phyloP scores from a whole-genome alignment of 2,888 invertebrate species.

The Athalia cordata region DNA sequence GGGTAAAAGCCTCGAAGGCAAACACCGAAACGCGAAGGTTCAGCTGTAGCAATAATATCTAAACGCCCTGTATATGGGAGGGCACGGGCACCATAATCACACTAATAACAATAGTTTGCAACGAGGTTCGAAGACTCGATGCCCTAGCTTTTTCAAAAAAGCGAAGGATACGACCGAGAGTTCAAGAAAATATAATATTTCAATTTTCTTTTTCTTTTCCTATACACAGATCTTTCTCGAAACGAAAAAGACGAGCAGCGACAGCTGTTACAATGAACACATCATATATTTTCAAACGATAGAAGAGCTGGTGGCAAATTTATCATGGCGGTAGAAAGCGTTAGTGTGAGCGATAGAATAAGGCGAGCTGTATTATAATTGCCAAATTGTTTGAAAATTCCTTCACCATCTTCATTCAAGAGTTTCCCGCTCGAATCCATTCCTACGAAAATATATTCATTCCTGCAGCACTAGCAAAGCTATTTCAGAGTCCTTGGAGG shows the following conservation, averaged over 20 bases:
- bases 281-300: no score
- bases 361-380: not conserved
- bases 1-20: slow-evolving; percentile 51
- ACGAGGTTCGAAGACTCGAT: slow-evolving; percentile 33
- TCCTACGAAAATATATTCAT: slow-evolving; percentile 40
- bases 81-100: slow-evolving; percentile 54
- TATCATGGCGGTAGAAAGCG: no score
- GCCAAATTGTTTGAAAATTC: slow-evolving; percentile 33
- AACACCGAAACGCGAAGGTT: slow-evolving; percentile 48
- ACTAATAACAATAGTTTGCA: slow-evolving; percentile 53
- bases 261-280: no score
- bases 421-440: slow-evolving; percentile 33
- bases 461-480: slow-evolving; percentile 50
- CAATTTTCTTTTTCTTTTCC: not conserved
- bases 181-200: not conserved
- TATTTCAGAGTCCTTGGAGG: slow-evolving; percentile 55
- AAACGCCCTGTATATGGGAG: slow-evolving; percentile 49
- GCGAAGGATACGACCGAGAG: slow-evolving; percentile 32
- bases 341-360: no score
- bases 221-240: no score
- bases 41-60: not conserved
- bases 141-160: not conserved
- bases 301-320: no score
- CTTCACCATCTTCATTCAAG: not conserved
- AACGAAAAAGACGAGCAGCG: no score